Percentiles rank a stretch among this genome's conserved stretches.
Conservation (phyloP, 2,113 vertebrate genomes). For the Siniperca knerii region DNA sequence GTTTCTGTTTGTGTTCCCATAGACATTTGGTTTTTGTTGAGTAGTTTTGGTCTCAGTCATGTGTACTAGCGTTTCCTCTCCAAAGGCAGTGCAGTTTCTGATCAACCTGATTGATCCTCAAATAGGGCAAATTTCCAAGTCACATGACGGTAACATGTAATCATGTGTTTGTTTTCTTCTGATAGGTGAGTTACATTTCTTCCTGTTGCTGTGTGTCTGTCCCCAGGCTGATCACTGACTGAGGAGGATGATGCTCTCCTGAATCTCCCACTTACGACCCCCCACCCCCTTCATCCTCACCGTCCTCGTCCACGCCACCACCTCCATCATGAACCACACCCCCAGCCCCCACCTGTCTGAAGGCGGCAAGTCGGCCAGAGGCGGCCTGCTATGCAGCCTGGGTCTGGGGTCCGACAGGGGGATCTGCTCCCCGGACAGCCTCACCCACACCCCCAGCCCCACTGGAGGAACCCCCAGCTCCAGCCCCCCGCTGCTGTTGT, state of each 20-base stretch:
- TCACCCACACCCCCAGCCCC: conserved; percentile 88
- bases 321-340: conserved; percentile 84
- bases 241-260: conserved; percentile 57
- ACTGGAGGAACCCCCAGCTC: conserved; percentile 91
- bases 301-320: conserved; percentile 26
- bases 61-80: not conserved
- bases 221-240: conserved; percentile 38
- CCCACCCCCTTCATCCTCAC: conserved; percentile 5
- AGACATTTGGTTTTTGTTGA: conserved; percentile 12
- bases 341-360: conserved; percentile 85
- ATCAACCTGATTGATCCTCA: not conserved
- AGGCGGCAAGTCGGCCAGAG: conserved; percentile 68
- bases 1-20: not conserved
- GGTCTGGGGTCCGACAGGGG: conserved; percentile 88
- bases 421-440: conserved; percentile 87
- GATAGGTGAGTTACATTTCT: not conserved
- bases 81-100: not conserved
- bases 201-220: conserved; percentile 31
- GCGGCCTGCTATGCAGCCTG: conserved; percentile 87
- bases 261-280: not conserved
- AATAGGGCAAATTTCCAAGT: not conserved
- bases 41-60: not conserved
- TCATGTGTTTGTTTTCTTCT: no score
- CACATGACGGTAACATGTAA: not conserved
- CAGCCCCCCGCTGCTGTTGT: conserved; percentile 86